phyloP scores from a whole-genome alignment of 2,113 vertebrate species.

The Aviceda subcristata region DNA sequence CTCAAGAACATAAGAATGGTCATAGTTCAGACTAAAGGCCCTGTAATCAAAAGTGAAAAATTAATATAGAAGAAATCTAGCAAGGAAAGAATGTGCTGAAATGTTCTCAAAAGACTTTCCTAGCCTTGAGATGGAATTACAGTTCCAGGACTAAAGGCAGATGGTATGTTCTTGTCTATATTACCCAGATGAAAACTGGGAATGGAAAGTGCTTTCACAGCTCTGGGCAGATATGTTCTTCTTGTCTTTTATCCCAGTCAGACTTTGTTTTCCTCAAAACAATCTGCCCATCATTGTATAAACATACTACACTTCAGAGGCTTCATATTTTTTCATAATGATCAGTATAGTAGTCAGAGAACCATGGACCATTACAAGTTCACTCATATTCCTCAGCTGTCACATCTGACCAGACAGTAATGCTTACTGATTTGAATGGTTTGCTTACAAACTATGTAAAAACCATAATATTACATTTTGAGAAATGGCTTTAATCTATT shows the following conservation, averaged over 20 bases:
- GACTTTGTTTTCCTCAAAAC: neutral
- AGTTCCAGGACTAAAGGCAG: neutral
- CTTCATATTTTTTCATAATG: neutral
- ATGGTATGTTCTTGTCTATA: neutral
- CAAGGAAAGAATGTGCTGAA: neutral
- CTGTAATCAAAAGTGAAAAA: neutral
- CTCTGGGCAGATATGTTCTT: neutral
- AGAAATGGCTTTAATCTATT: neutral
- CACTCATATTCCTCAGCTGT: neutral
- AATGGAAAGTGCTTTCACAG: neutral
- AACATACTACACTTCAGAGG: neutral
- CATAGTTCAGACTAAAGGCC: neutral
- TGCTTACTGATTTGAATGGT: neutral
- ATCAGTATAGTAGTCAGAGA: neutral
- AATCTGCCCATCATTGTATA: neutral
- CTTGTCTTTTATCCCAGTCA: neutral
- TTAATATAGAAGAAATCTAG: neutral
- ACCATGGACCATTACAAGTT: neutral
- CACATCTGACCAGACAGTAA: neutral
- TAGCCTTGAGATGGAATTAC: neutral
- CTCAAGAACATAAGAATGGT: neutral
- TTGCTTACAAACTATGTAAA: neutral
- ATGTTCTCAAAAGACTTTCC: neutral
- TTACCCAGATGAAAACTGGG: neutral
- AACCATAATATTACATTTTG: neutral